Base-by-base conservation (phyloP, 2,797 vertebrate species). In the Naso thynnoides region DNA sequence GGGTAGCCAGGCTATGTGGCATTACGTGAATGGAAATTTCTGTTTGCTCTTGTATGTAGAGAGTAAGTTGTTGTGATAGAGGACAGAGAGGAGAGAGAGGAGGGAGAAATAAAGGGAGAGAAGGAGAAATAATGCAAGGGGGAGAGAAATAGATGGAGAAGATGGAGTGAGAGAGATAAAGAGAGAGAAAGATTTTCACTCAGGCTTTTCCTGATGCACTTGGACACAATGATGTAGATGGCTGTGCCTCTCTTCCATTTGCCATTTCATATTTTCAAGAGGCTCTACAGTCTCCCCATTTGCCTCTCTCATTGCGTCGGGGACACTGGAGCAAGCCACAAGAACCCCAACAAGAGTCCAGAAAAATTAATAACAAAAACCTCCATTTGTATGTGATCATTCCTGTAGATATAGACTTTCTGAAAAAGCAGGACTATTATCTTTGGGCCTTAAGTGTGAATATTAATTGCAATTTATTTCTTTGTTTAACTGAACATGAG, bases 1-100 rank as follows among this genome's bases (percentile, higher is more conserved):
- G 83, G 85, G 86, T 87, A 87, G 86, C 82, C 73, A 64, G 89
- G 84, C 86, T 86, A 86, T 88, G 86, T 82, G 85, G 89, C 84
- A 88, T 87, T 92, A 91, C 78, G 86, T 92, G 91, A 93, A 94
- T 92, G 86, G 87, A 92, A 90, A 91, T 90, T 87, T 91, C 86
- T 90, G 90, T 91, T 91, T 92, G 88, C 91, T 86, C 88, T 91
- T 82, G 84, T 90, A 88, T 79, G 81, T 75, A 79, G 81, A 89
- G 86, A 86, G 89, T 89, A 83, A 91, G 89, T 86, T 82, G 87
- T 82, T 88, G 84, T 90, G 73, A 58, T 59, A 79, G 81, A 79
- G 70, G 81, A 82, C 70, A 75, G 75, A 79, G 59, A 39, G 66
- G 56, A 59, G 52, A 56, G 52, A 56, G 49, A 52, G 45, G 48